Percentiles rank a stretch among this genome's conserved stretches.
These are phyloP conservation scores for Cyphomyrus plagiostoma DNA, from an alignment of 2,113 vertebrate genomes.

Conservation along the genomic window DNA sequence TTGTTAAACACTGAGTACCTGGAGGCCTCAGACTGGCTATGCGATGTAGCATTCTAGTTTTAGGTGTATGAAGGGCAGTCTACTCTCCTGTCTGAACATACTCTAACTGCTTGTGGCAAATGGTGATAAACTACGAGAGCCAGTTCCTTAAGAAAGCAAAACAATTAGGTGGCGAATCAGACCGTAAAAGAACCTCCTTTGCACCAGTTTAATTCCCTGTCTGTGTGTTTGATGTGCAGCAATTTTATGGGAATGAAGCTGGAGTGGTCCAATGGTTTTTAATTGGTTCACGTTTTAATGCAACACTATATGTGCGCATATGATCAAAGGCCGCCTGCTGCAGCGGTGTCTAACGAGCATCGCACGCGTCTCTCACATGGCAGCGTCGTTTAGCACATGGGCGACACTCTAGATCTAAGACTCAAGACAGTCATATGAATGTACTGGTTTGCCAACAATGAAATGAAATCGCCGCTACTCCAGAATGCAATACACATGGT, in stretches of 20 bases:
- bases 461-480: not conserved
- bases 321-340: not conserved
- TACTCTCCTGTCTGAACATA: not conserved
- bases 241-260: not conserved
- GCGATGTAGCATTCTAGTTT: not conserved
- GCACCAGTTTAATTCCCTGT: slow-evolving; percentile 23
- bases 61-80: not conserved
- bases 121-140: not conserved
- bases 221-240: slow-evolving; percentile 21
- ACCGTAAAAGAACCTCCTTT: slow-evolving; percentile 23
- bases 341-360: not conserved
- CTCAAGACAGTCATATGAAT: not conserved
- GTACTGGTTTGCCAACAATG: not conserved
- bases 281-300: slow-evolving; percentile 38
- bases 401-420: not conserved
- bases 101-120: not conserved
- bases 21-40: not conserved
- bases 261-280: slow-evolving; percentile 24
- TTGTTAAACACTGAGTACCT: not conserved
- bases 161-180: slow-evolving; percentile 28
- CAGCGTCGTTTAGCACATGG: not conserved
- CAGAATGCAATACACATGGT: not conserved
- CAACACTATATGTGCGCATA: not conserved
- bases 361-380: not conserved
- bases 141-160: slow-evolving; percentile 14